Conservation (phyloP, 2,888 invertebrate species). For the Matsumyia berberina region DNA sequence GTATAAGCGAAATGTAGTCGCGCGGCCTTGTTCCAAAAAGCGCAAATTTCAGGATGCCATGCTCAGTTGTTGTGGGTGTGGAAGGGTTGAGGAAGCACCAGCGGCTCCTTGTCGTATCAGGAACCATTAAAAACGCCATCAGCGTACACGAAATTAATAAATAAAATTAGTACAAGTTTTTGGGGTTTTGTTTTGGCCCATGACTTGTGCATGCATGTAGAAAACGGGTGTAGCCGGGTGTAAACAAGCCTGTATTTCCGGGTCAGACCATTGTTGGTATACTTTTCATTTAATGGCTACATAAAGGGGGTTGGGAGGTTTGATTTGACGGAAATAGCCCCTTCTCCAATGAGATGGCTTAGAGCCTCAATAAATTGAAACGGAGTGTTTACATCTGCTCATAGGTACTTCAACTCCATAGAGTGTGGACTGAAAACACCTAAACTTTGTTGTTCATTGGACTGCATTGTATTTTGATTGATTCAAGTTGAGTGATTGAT, state of each 20-base stretch:
- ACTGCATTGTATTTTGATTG: conserved; percentile 25
- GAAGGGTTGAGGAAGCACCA: conserved; percentile 32
- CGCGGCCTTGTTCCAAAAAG: conserved; percentile 36
- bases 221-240: conserved; percentile 13
- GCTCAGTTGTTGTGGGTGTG: conserved; percentile 9
- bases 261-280: conserved; percentile 3
- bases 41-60: conserved; percentile 12
- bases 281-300: not conserved
- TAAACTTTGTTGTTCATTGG: not conserved
- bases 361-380: not conserved
- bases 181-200: conserved; percentile 42
- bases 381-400: not conserved
- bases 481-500: conserved; percentile 39
- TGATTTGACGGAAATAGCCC: too few relatives aligned
- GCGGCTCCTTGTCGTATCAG: conserved; percentile 66
- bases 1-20: conserved; percentile 26
- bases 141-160: conserved; percentile 79
- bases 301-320: not conserved
- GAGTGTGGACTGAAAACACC: not conserved
- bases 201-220: conserved; percentile 53
- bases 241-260: conserved; percentile 13
- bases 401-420: too few relatives aligned
- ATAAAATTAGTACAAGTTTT: conserved; percentile 75
- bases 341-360: not conserved
- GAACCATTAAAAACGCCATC: conserved; percentile 78